Base-by-base conservation (phyloP, 1,140 invertebrate genomes). In the Heliothis virescens region DNA sequence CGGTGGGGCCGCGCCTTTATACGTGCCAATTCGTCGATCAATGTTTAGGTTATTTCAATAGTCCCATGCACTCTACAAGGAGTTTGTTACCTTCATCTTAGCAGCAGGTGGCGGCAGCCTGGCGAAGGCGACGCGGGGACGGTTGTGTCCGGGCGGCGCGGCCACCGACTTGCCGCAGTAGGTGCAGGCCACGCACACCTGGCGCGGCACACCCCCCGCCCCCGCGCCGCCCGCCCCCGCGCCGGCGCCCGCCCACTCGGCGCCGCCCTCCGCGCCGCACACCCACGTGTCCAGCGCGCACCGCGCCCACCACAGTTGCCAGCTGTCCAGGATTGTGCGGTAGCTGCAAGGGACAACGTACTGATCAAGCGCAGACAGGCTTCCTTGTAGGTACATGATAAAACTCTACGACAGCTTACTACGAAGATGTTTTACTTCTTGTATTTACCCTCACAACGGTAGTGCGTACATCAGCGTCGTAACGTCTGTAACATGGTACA, bases 131-230 rank as follows among this genome's bases (percentile, higher is more conserved):
- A 95, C 87, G 92, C 96, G 88, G 90, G 95, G 85, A 90, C 96
- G 89, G 94, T 95, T 96, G 47, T 96, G 91, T 76, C 96, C 96
- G 79, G 97, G 95, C 93, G 97, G 95, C 60, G 97, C 97, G 0
- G 98, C 98, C 79, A 99, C 98, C 81, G 97, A 98, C 95, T 99
- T 99, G 3, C 98, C 97, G 95, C 99, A 99, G 95, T 98, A 99
- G 89, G 98, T 98, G 94, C 99, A 99, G 7, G 97, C 97, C 34
- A 99, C 96, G 90, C 97, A 98, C 69, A 99, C 97, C 77, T 88
- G 98, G 97, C 84, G 78, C 81, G 76, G 71, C 79, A 75, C 83
- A 59, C 79, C 52, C 71, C 50, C 75, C 80, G 0, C 83, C 55
- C 2, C 59, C 86, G 86, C n/a, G 87, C 83, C 34, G 82, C 53